Evolutionary conservation across 2,113 vertebrate genomes (phyloP).

Genomic region (Phocoena sinus): DNA sequence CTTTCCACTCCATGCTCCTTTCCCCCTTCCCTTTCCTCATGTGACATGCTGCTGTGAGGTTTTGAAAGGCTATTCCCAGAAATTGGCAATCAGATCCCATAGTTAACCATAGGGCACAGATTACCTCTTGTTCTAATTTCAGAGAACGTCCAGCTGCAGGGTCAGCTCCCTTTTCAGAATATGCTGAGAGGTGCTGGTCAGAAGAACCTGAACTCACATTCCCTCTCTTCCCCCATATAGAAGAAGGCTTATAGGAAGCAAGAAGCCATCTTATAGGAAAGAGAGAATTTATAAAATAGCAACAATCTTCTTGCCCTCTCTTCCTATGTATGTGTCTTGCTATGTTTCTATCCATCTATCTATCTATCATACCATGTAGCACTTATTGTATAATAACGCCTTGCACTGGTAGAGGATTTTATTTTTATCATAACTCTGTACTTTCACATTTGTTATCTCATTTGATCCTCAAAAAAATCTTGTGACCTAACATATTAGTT

Average conservation of each 20-base stretch:
- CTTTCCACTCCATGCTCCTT: not conserved
- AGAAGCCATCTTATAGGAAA: not conserved
- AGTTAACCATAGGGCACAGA: not conserved
- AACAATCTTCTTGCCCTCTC: not conserved
- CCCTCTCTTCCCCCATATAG: not conserved
- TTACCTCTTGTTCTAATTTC: not conserved
- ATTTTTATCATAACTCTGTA: not conserved
- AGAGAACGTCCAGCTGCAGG: not conserved
- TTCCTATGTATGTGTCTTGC: not conserved
- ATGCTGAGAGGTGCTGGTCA: not conserved
- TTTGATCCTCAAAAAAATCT: not conserved
- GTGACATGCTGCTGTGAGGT: not conserved
- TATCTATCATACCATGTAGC: not conserved
- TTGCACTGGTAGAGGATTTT: not conserved
- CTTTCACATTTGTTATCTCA: not conserved
- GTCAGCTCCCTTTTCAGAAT: not conserved
- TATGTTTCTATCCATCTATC: not conserved
- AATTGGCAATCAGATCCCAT: not conserved
- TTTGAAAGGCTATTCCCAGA: not conserved
- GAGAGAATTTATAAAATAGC: not conserved
- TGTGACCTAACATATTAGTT: not conserved
- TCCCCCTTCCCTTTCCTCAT: not conserved
- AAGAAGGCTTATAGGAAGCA: not conserved
- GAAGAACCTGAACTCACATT: not conserved
- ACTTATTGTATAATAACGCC: not conserved